Conservation (phyloP, 2,888 invertebrate genomes). For the Hermodice carunculata region DNA sequence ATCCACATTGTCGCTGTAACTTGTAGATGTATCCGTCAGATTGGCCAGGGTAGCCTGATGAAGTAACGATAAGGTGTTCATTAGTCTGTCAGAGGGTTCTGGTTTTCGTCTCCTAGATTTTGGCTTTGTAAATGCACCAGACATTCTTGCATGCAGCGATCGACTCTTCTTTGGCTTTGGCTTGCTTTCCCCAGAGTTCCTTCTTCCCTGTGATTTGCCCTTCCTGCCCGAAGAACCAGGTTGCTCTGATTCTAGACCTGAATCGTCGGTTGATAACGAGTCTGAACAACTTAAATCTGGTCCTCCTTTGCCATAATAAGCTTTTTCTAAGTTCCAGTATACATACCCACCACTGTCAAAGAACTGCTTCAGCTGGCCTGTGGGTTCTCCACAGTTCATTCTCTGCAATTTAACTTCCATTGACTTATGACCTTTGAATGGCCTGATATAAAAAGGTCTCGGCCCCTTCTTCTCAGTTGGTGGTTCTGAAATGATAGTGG, state of each 20-base stretch:
- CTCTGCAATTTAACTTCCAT: conserved; percentile 54
- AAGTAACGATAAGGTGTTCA: conserved; percentile 54
- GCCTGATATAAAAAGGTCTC: conserved; percentile 3
- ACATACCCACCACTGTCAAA: no score
- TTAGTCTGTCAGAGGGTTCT: conserved; percentile 39
- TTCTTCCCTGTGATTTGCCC: background rate
- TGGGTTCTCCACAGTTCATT: no score
- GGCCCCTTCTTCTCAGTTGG: background rate
- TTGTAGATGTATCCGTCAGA: conserved; percentile 40
- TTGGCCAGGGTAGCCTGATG: conserved; percentile 63
- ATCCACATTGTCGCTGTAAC: conserved; percentile 40
- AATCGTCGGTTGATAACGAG: no score
- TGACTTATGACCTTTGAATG: conserved; percentile 54
- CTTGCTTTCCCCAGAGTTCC: background rate
- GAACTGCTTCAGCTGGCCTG: no score
- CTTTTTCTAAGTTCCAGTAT: no score
- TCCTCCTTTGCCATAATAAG: no score
- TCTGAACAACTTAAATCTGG: no score
- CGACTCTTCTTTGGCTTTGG: conserved; percentile 2
- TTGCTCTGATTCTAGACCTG: background rate
- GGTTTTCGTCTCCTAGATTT: conserved; percentile 6
- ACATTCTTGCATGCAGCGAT: conserved; percentile 22
- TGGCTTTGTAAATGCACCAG: conserved; percentile 19
- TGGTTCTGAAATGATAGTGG: no score
- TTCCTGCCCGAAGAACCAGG: background rate